phyloP scores from a whole-genome alignment of 2,113 vertebrate genomes.

The Pseudois nayaur region DNA sequence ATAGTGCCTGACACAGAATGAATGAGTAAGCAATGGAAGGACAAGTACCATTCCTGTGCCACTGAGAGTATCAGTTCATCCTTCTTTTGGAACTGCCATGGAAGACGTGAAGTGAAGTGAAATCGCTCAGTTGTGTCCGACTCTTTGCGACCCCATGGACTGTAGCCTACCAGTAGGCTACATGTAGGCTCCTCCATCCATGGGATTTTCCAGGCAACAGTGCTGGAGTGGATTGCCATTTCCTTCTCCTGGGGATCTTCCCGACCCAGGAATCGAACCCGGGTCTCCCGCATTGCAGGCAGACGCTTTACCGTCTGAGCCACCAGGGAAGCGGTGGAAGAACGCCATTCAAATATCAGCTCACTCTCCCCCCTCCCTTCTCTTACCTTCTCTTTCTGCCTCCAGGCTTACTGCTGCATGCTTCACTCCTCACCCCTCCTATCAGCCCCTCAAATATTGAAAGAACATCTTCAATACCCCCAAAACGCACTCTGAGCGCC shows the following conservation, averaged over 20 bases:
- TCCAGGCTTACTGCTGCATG: neutral
- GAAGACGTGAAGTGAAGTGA: neutral
- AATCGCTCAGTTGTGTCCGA: too few relatives aligned
- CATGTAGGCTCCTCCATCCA: too few relatives aligned
- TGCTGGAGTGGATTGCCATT: too few relatives aligned
- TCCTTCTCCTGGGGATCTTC: too few relatives aligned
- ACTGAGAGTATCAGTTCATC: neutral
- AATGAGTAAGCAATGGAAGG: neutral
- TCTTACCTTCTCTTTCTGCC: neutral
- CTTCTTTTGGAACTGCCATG: neutral
- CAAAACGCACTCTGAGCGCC: neutral
- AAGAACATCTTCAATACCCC: neutral
- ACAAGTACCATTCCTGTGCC: neutral
- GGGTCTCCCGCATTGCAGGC: too few relatives aligned
- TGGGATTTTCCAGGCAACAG: too few relatives aligned
- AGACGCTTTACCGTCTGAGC: too few relatives aligned
- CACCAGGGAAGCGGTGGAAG: neutral
- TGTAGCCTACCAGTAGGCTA: too few relatives aligned
- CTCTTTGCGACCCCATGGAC: too few relatives aligned
- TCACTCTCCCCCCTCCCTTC: neutral
- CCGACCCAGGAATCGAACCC: too few relatives aligned
- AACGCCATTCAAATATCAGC: neutral
- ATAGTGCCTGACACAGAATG: neutral
- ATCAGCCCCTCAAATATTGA: slow-evolving; percentile 1
- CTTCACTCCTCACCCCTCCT: neutral